Percentiles rank a stretch among this genome's conserved stretches.
phyloP scores from a whole-genome alignment of 2,888 invertebrate species.

The Tuberolachnus salignus region DNA sequence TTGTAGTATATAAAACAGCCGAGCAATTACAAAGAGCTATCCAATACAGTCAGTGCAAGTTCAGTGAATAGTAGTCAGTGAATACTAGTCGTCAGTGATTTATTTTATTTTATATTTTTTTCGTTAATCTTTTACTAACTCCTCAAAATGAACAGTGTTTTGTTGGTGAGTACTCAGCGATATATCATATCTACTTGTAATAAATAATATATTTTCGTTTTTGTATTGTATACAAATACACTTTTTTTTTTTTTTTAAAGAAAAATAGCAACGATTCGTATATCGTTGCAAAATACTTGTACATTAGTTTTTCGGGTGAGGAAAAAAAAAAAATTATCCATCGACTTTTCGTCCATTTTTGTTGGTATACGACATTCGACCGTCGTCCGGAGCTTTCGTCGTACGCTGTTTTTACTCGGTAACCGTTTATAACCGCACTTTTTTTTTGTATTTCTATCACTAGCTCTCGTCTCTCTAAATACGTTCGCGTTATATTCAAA shows the following conservation, averaged over 20 bases:
- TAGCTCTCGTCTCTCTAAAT: no score
- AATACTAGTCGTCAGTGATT: constrained; percentile 7
- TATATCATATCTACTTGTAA: neutral
- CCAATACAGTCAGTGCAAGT: constrained; percentile 50
- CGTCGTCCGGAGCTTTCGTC: no score
- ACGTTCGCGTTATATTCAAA: no score
- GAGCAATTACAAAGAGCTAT: constrained; percentile 42
- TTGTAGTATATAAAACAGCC: constrained; percentile 49
- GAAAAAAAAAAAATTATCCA: no score
- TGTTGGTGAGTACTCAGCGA: constrained; percentile 39
- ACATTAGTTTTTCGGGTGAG: no score
- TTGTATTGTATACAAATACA: neutral
- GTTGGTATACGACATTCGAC: no score
- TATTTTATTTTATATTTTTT: neutral
- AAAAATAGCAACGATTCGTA: neutral
- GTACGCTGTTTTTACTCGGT: no score
- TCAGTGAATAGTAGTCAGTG: constrained; percentile 51
- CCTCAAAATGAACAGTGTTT: constrained; percentile 41
- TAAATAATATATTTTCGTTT: neutral
- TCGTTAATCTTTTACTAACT: neutral
- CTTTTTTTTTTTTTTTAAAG: neutral
- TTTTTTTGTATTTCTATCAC: no score
- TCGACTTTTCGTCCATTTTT: no score
- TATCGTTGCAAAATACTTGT: no score
- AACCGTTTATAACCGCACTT: no score